Conservation (phyloP, 2,888 invertebrate genomes). For the Tetramorium bicarinatum region DNA sequence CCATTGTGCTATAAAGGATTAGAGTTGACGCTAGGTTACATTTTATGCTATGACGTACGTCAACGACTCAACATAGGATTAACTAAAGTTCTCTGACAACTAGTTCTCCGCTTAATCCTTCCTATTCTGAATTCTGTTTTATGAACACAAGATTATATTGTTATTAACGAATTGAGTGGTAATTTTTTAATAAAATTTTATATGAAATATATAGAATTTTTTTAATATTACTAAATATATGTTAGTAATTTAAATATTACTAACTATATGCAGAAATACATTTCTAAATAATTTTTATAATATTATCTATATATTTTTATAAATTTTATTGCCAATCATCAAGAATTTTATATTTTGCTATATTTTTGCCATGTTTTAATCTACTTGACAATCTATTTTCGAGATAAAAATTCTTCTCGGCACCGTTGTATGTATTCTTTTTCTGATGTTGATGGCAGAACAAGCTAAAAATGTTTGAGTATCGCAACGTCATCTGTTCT, state of each 20-base stretch:
- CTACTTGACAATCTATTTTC: not conserved
- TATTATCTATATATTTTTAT: not conserved
- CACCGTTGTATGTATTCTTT: not conserved
- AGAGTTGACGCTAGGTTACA: conserved; percentile 26
- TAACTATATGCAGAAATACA: not conserved
- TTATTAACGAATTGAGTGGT: not conserved
- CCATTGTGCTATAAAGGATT: conserved; percentile 31
- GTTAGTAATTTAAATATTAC: not conserved
- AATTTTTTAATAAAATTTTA: not conserved
- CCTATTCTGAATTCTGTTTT: conserved; percentile 21
- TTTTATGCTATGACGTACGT: conserved; percentile 39
- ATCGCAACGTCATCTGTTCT: conserved; percentile 30
- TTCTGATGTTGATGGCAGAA: not conserved
- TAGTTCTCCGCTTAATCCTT: conserved; percentile 37
- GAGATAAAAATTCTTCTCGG: not conserved
- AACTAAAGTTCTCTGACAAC: conserved; percentile 45
- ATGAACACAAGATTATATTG: conserved; percentile 3
- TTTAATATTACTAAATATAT: not conserved
- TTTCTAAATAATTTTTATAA: not conserved
- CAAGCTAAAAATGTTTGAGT: conserved; percentile 21
- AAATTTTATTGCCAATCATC: not conserved
- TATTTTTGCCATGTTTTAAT: not conserved
- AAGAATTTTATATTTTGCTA: not conserved
- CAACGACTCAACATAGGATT: conserved; percentile 39
- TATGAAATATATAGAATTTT: not conserved